Base-by-base conservation (phyloP, 92 coral and sea anemone genomes). In the Epizoanthus ramosus region DNA sequence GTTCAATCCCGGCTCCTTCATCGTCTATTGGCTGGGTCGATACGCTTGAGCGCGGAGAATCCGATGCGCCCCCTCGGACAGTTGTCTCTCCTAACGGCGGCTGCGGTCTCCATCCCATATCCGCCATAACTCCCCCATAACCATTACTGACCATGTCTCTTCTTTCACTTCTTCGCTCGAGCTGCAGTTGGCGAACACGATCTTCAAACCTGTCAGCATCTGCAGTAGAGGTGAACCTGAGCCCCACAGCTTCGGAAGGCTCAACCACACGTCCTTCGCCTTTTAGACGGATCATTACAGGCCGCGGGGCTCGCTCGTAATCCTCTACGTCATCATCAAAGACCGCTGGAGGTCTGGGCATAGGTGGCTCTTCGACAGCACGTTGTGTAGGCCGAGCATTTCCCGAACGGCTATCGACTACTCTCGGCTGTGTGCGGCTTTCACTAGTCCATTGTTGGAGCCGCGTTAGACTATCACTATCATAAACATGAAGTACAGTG, bases 141-240 rank as follows among this genome's bases (percentile, higher is more conserved):
- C 87, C 87, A 17, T 85, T 81, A 15, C 45, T 73, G 5, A 56
- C 33, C 23, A 72, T 23, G n/a, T 80, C 86, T 24, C 90, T 65
- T 5, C 91, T 88, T 35, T 66, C 89, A 45, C 79, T 86, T 53
- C 89, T 72, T 50, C 91, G 79, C 76, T 93, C 93, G 22, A 82
- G 90, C 85, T 93, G 97, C 45, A 89, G 71, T 81, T 88, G 89
- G 23, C 95, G 91, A 4, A 91, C 89, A 66, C 87, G 81, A 23
- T 89, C 83, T 60, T 91, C 98, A 53, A 84, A 93, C 14, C 88
- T 86, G 28, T 81, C 84, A 3, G 92, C 85, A 35, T 91, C 97
- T 45, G 90, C 90, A 7, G 97, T 57, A 8, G 88, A 31, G 52
- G 79, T 65, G 43, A 79, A 81, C 69, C 68, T 25, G 9, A 61